These are phyloP conservation scores for Scalopus aquaticus DNA, from an alignment of 2,113 vertebrate genomes.

Conservation along the genomic window DNA sequence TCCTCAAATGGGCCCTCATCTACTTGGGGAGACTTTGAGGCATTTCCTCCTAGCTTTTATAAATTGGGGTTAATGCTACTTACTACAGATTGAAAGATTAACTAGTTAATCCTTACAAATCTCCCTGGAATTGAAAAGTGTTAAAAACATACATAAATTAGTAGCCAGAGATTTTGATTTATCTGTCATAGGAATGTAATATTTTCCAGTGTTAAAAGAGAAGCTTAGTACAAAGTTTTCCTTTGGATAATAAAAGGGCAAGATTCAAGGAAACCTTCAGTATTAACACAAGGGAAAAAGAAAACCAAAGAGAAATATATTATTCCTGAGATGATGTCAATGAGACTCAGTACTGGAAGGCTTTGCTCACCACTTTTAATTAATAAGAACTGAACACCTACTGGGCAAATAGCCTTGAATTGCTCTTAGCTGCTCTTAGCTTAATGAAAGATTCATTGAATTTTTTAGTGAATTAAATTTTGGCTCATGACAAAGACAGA, in stretches of 20 bases:
- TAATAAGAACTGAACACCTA: slow-evolving; percentile 62
- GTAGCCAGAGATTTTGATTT: slow-evolving; percentile 43
- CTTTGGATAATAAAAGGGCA: not conserved
- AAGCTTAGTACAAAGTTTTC: not conserved
- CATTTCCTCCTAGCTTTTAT: slow-evolving; percentile 30
- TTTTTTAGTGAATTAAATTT: slow-evolving; percentile 70
- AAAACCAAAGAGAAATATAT: slow-evolving; percentile 45
- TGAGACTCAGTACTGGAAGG: not conserved
- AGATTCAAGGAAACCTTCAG: slow-evolving; percentile 45
- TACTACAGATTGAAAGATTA: slow-evolving; percentile 59
- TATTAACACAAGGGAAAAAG: slow-evolving; percentile 33
- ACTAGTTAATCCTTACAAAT: slow-evolving; percentile 62
- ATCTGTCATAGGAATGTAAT: slow-evolving; percentile 39
- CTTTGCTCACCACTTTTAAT: slow-evolving; percentile 56
- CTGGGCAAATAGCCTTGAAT: slow-evolving; percentile 44
- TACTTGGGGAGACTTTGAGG: not conserved
- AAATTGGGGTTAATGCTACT: slow-evolving; percentile 60
- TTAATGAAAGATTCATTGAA: slow-evolving; percentile 72
- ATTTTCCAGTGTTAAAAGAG: slow-evolving; percentile 1
- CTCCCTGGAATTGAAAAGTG: slow-evolving; percentile 67
- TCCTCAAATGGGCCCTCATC: not conserved
- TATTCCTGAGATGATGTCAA: slow-evolving; percentile 26
- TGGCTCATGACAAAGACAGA: slow-evolving; percentile 58
- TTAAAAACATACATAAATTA: slow-evolving; percentile 36
- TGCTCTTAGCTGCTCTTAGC: slow-evolving; percentile 57